Base-by-base conservation (phyloP, 2,113 vertebrate species). In the Hymenochirus boettgeri region DNA sequence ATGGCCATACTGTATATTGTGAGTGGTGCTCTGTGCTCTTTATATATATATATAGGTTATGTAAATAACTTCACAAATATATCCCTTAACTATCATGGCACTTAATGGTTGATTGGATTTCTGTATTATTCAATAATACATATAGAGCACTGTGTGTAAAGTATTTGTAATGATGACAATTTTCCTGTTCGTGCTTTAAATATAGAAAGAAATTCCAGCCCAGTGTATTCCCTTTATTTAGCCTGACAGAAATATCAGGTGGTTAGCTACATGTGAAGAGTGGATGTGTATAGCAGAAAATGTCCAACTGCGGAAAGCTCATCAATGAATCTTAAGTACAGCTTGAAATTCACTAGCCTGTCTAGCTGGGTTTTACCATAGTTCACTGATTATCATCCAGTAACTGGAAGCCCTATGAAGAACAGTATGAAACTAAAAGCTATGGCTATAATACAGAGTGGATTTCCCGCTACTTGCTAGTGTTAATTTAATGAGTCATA, bases 191-290 rank as follows among this genome's bases (percentile, higher is more conserved):
- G 59, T 27, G 6, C 56, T 59, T 42, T 59, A 37, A 58, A 52
- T 42, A 45, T 29, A 46, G 33, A 51, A 59, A 15, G 71, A 76
- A 58, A 61, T 70, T 76, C 57, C 3, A 71, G 64, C 58, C 80
- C 77, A 75, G 3, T 71, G 70, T 71, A 62, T 80, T 81, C 81
- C 78, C 71, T 73, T 73, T 60, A 82, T 84, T 81, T 84, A 69
- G 47, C 53, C 63, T 71, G 77, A 54, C 66, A 73, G 67, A 71
- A 79, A 57, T 72, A 65, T 79, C 77, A 80, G 74, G 77, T 69
- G 72, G 54, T 54, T 76, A 71, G 45, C 72, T 79, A 78, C 83
- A 79, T 71, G 81, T 73, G 42, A 60, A 76, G 72, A 57, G 48
- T 52, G 35, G 2, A 79, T 57, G 80, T 76, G 79, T 69, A 29